Evolutionary conservation across 2,888 invertebrate genomes (phyloP).

Genomic region (Drepana falcataria): DNA sequence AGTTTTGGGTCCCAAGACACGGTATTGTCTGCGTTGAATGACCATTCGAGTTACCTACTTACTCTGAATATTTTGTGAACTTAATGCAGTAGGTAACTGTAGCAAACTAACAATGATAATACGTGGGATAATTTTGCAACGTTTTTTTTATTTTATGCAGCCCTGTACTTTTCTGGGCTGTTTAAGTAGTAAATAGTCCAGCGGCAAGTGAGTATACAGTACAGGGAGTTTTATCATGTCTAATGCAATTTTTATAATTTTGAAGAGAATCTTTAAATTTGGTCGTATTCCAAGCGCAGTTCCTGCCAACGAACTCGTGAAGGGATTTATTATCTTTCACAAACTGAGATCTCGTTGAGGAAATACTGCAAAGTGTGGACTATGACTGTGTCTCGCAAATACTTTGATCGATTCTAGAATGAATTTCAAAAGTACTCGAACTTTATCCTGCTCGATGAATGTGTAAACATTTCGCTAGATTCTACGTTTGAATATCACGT

Average conservation of each 20-base stretch:
- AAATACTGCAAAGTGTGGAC: conserved; percentile 20
- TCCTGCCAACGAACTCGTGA: conserved; percentile 56
- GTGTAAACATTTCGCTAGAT: not conserved
- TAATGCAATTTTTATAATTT: conserved; percentile 58
- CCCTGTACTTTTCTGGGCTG: not conserved
- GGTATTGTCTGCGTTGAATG: conserved; percentile 33
- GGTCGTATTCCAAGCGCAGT: conserved; percentile 60
- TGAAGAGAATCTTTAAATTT: conserved; percentile 64
- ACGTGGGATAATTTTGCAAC: not conserved
- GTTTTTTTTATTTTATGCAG: not conserved
- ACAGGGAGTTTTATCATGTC: conserved; percentile 44
- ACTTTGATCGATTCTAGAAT: conserved; percentile 23
- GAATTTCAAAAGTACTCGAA: conserved; percentile 23
- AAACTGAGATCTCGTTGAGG: conserved; percentile 33
- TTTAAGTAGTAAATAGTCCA: not conserved
- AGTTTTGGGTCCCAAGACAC: conserved; percentile 27
- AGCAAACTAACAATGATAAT: not conserved
- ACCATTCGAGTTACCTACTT: conserved; percentile 27
- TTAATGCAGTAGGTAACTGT: not conserved
- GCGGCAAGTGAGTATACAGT: conserved; percentile 20
- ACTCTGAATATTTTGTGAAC: conserved; percentile 17
- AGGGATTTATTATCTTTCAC: conserved; percentile 52
- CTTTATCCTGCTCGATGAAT: conserved; percentile 5
- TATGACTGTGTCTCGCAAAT: conserved; percentile 26
- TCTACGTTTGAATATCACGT: not conserved